Percentiles rank a stretch among this genome's conserved stretches.
Evolutionary conservation across 1,140 invertebrate genomes (phyloP).

Genomic region (Proales similis): DNA sequence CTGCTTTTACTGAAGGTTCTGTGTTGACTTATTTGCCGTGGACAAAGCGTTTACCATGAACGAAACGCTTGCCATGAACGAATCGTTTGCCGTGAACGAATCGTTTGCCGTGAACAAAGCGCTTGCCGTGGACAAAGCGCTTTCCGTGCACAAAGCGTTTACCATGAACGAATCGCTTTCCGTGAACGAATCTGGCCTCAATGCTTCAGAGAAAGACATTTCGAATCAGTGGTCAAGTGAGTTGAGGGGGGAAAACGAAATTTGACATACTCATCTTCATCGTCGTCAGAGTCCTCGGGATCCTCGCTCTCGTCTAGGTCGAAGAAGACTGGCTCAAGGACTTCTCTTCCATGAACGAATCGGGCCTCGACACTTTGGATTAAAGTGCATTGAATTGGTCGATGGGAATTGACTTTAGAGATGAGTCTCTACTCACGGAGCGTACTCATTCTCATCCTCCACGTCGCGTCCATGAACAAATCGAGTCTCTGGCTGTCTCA

Average conservation of each 20-base stretch:
- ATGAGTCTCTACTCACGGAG: too few species aligned
- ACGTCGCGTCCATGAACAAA: background rate
- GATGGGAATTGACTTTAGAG: too few species aligned
- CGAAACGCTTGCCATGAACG: conserved; percentile 27
- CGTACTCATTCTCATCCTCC: background rate
- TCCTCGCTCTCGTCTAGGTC: too few species aligned
- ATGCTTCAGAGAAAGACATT: background rate
- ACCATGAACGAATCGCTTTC: conserved; percentile 30
- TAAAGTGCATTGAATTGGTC: too few species aligned
- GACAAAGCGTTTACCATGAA: conserved; percentile 5
- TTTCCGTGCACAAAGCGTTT: conserved; percentile 12
- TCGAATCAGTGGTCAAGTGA: too few species aligned
- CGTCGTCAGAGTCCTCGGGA: background rate
- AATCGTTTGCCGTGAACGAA: conserved; percentile 37
- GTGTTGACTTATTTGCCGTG: background rate
- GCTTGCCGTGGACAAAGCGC: conserved; percentile 34
- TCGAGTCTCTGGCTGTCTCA: too few species aligned
- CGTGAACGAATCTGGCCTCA: background rate
- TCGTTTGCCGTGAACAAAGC: conserved; percentile 5
- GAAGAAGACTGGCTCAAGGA: too few species aligned
- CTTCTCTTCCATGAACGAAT: background rate
- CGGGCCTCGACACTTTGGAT: too few species aligned
- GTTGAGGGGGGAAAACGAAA: too few species aligned
- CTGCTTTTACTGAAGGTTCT: too few species aligned
- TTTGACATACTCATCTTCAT: too few species aligned